Evolutionary conservation across 37 sponge, comb jelly and placozoan genomes (phyloP), one percentile per base, ranked within the genome.

Genomic region (Haliclona indistincta): DNA sequence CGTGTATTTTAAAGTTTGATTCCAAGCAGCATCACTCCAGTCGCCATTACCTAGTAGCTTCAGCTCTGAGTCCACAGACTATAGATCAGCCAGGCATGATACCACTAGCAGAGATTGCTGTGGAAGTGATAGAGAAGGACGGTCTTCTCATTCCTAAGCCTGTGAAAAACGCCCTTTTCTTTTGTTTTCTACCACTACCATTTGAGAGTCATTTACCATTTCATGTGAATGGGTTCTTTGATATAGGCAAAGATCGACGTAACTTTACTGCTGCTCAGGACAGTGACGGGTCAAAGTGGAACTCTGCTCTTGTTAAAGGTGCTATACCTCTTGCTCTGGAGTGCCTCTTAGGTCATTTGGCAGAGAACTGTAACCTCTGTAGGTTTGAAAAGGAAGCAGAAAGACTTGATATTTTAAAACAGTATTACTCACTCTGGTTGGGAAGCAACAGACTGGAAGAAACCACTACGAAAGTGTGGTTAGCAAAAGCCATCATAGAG

Each of bases 151-250:
- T 11, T 28, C 68, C 58, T 68, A n/a, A 34, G 4, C 10, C 3
- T 34, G 25, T 38, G 39, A 41, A 58, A 0, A 37, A 32, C 2
- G 82, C 82, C n/a, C 45, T 43, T 3, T 15, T 70, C 23, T 88
- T 88, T 58, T 88, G 82, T 37, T 88, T 88, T 38, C 49, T 88
- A 22, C 88, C 88, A 33, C 73, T 88, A 15, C 76, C 82, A 33
- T 71, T 77, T 10, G n/a, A 38, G 6, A 61, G 55, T 70, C 68
- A 37, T 13, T 55, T 88, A 22, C 43, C 37, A 2, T 88, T 81
- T 64, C 82, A 88, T 28, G 36, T 81, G 1, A 88, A 71, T 71
- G 88, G 88, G 1, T 81, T 39, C 63, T 88, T 88, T 77, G 77
- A 77, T 43, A 55, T 88, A 6, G 55, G 82, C n/a, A 81, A 70